Percentiles rank a stretch among this genome's conserved stretches.
These are phyloP conservation scores for Oryzias curvinotus DNA, from an alignment of 2,113 vertebrate genomes.

Conservation along the genomic window DNA sequence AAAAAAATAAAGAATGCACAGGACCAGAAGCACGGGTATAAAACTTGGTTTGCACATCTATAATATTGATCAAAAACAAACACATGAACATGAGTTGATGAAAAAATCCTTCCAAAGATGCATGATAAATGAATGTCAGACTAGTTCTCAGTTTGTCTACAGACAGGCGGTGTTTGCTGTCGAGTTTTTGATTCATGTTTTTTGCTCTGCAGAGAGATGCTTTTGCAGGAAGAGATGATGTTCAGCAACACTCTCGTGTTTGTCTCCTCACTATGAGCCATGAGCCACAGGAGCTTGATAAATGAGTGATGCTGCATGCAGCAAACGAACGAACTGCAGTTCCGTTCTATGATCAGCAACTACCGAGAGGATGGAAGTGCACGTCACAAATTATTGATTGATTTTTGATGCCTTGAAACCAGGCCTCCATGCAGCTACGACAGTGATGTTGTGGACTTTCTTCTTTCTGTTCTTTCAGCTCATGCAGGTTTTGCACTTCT, in stretches of 20 bases:
- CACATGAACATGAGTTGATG: too few species aligned
- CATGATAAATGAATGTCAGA: not conserved
- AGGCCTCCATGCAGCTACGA: not conserved
- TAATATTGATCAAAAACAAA: not conserved
- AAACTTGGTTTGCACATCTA: not conserved
- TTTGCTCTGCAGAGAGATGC: slow-evolving; percentile 17
- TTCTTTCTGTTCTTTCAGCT: not conserved
- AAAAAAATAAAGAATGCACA: too few species aligned
- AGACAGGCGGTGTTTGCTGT: not conserved
- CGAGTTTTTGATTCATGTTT: slow-evolving; percentile 3
- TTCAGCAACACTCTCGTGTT: slow-evolving; percentile 3
- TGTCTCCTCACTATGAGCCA: slow-evolving; percentile 8
- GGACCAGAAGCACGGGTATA: not conserved
- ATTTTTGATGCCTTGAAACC: not conserved
- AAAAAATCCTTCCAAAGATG: not conserved
- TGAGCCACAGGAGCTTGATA: slow-evolving; percentile 22
- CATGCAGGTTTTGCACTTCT: not conserved
- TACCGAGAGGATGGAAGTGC: not conserved
- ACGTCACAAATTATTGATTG: slow-evolving; percentile 5
- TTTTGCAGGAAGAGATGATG: not conserved
- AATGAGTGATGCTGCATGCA: slow-evolving; percentile 24
- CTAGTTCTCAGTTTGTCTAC: not conserved
- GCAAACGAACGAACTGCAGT: slow-evolving; percentile 3
- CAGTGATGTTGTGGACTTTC: not conserved
- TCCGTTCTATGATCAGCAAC: slow-evolving; percentile 10